Conservation (phyloP, 2,113 vertebrate species). For the Poecile atricapillus region DNA sequence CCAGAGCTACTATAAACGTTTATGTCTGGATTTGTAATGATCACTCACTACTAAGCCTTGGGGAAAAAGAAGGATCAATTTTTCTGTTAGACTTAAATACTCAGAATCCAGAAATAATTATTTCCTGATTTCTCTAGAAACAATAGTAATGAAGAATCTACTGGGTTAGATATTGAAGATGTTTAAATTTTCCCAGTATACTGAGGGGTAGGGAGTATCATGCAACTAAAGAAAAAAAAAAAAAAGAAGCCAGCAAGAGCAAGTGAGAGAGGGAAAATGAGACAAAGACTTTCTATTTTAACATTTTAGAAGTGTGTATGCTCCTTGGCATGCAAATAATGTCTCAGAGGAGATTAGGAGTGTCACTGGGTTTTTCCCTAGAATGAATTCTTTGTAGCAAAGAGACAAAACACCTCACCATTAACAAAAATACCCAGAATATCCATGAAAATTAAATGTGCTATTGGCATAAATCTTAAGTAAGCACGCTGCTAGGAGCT, state of each 20-base stretch:
- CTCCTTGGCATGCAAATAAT: conserved; percentile 10
- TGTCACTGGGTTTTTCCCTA: background rate
- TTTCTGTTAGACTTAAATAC: background rate
- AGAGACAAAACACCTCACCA: background rate
- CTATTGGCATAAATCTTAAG: conserved; percentile 30
- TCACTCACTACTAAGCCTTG: background rate
- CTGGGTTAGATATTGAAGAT: background rate
- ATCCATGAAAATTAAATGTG: background rate
- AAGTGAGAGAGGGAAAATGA: background rate
- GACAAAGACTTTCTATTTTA: background rate
- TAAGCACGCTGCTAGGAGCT: background rate
- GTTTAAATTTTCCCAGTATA: background rate
- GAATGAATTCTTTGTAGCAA: conserved; percentile 22
- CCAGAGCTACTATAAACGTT: conserved; percentile 36
- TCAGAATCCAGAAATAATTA: conserved; percentile 16
- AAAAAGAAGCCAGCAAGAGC: background rate
- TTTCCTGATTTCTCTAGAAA: background rate
- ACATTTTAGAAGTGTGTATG: background rate
- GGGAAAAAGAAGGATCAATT: background rate
- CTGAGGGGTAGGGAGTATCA: background rate
- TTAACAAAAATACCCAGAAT: background rate
- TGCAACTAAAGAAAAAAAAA: background rate
- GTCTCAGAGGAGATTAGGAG: conserved; percentile 5
- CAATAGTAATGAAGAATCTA: background rate
- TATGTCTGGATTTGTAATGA: conserved; percentile 11